Conservation (phyloP, 2,113 vertebrate genomes). For the Halichoeres trimaculatus region DNA sequence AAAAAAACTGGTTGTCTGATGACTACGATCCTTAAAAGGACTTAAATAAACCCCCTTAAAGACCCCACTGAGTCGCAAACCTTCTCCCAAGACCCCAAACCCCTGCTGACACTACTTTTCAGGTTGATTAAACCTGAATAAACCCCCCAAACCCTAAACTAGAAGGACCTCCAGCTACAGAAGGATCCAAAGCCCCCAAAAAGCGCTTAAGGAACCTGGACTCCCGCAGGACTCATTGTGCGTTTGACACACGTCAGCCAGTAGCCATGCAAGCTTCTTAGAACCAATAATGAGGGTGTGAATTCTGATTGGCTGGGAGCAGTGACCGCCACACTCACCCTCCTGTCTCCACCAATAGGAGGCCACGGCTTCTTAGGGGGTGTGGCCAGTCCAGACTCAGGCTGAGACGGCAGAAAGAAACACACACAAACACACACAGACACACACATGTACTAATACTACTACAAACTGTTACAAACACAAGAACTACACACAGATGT, state of each 20-base stretch:
- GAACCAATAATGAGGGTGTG: neutral
- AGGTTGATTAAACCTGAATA: no score
- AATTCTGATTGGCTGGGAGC: slow-evolving; percentile 34
- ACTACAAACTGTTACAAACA: neutral
- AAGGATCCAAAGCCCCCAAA: no score
- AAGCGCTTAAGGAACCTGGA: no score
- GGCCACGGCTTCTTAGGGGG: slow-evolving; percentile 75
- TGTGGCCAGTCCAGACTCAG: slow-evolving; percentile 69
- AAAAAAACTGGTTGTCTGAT: no score
- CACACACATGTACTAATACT: neutral
- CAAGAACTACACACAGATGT: neutral
- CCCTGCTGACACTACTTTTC: no score
- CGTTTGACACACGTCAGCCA: slow-evolving; percentile 33
- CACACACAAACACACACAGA: neutral
- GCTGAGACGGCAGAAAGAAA: slow-evolving; percentile 58
- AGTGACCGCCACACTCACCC: slow-evolving; percentile 72
- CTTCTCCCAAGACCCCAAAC: no score
- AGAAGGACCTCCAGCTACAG: no score
- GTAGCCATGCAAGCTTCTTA: slow-evolving; percentile 50
- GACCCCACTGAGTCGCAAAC: no score
- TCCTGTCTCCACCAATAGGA: slow-evolving; percentile 74
- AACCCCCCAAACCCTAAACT: no score
- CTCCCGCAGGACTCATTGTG: no score
- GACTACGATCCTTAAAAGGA: no score
- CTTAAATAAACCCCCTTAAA: no score